Conservation (phyloP, 1,140 invertebrate genomes). For the Bombus vancouverensis region DNA sequence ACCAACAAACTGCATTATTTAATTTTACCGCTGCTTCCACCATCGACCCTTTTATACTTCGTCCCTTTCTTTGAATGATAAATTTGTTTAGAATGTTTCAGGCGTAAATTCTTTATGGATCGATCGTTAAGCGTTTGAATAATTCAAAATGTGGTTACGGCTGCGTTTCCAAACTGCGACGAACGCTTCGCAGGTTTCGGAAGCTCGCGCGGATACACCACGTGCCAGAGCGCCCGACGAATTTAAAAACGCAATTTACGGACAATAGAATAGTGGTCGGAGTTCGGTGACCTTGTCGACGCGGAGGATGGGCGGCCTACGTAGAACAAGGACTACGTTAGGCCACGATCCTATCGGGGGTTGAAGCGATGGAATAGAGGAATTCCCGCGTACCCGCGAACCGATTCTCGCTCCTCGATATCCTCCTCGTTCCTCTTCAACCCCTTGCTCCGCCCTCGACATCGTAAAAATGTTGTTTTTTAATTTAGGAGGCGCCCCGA, state of each 20-base stretch:
- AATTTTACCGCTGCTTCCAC: no score
- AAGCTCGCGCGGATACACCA: slow-evolving; percentile 54
- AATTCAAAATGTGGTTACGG: not conserved
- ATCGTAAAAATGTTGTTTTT: slow-evolving; percentile 81
- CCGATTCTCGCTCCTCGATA: slow-evolving; percentile 42
- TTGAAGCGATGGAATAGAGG: slow-evolving; percentile 15
- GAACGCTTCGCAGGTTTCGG: slow-evolving; percentile 47
- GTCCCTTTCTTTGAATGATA: no score
- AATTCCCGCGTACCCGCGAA: slow-evolving; percentile 38
- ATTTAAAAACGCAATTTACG: slow-evolving; percentile 81
- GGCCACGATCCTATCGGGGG: slow-evolving; percentile 30
- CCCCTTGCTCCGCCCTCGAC: slow-evolving; percentile 1
- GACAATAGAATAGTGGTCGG: slow-evolving; percentile 76
- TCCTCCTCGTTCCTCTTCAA: slow-evolving; percentile 40
- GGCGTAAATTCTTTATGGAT: no score
- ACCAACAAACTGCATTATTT: not conserved
- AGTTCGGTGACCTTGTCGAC: slow-evolving; percentile 69
- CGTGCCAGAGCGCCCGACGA: slow-evolving; percentile 68
- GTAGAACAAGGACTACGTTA: slow-evolving; percentile 39
- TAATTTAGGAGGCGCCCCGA: slow-evolving; percentile 78
- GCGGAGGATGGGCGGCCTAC: slow-evolving; percentile 21
- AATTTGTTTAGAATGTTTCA: no score
- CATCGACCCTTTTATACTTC: no score
- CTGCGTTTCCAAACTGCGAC: not conserved
- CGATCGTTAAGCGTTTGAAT: not conserved